Base-by-base conservation (phyloP, 1,140 invertebrate species). In the Brachionus paranguensis region DNA sequence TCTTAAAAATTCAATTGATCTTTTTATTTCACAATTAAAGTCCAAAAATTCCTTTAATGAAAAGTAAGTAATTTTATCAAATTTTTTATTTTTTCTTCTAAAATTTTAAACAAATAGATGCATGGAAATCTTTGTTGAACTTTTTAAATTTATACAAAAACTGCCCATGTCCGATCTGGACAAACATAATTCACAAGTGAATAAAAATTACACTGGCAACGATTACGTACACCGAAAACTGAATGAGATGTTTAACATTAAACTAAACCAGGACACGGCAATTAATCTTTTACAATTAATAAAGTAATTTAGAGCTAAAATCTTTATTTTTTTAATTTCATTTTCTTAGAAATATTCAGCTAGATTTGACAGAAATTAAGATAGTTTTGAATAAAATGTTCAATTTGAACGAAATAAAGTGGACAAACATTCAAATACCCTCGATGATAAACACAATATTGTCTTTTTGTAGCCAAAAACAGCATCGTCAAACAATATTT, bases 71-170 rank as follows among this genome's bases (percentile, higher is more conserved):
- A 20, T 76, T 76, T 29, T 29, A 45, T 24, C 17, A n/a, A 11
- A 1, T 45, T 41, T 12, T n/a, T 72, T 6, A 17, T 24, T 6
- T 17, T 17, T 43, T 24, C 20, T 37, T 41, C 12, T 6, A 68
- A 20, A 68, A 11, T 33, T n/a, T 72, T 1, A 1, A 45, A 17
- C 17, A 3, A 17, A 8, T 24, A 79, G 76, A 53, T 79, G 78
- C 33, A 68, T 81, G 53, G 53, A 81, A 68, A 45, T 81, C 6
- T 81, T 81, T 65, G 78, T 68, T 7, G 78, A 81, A 60, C 7
- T 81, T 11, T 64, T 81, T 5, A 68, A 12, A 41, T 64, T 45
- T 37, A 68, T 60, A 17, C 78, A 68, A 41, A 81, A 60, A 64
- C 14, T 81, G 12, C 78, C 78, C 2, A 65, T 76, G 24, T 76